Base-by-base conservation (phyloP, 2,888 invertebrate genomes). In the Mystacides longicornis region DNA sequence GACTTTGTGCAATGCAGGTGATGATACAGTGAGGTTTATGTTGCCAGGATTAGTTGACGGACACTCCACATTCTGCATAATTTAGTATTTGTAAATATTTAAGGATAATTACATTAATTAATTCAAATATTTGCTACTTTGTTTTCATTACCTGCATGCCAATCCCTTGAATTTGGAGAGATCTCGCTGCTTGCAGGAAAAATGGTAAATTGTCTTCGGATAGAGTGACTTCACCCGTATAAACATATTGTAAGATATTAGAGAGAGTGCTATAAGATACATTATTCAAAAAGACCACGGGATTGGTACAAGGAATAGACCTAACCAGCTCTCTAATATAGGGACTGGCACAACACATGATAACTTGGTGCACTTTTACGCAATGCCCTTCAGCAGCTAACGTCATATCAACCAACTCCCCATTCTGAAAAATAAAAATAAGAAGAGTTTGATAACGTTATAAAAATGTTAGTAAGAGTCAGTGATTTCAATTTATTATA, bases 361-460 rank as follows among this genome's bases (percentile, higher is more conserved):
- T 56, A 61, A 67, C 70, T 62, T 69, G 69, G 60, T 75, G 75
- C 2, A 72, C 75, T 64, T 72, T 71, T 1, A 74, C 70, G n/a
- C 54, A 23, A 42, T 57, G 57, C 14, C 60, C 57, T 31, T 60
- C 60, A n/a, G 57, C 60, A 3, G 57, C 75, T 52, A 75, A 58
- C n/a, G 75, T 75, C 67, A 75, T 68, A 58, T 75, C 75, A n/a
- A 74, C 73, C 63, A 75, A 74, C 60, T 75, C 74, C 56, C 71
- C 70, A 60, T 65, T 66, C 74, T 75, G 65, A 43, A 27, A 49
- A 7, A 37, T 37, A 14, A 27, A 37, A 3, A 37, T 37, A 27
- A 27, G 27, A 27, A 7, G 27, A 27, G 27, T n/a, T n/a, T n/a
- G n/a, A 27, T 27, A 27, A 27, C 27, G 11, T 11, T 27, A 11